Evolutionary conservation across 1,140 invertebrate genomes (phyloP).

Genomic region (Leptinotarsa texana): DNA sequence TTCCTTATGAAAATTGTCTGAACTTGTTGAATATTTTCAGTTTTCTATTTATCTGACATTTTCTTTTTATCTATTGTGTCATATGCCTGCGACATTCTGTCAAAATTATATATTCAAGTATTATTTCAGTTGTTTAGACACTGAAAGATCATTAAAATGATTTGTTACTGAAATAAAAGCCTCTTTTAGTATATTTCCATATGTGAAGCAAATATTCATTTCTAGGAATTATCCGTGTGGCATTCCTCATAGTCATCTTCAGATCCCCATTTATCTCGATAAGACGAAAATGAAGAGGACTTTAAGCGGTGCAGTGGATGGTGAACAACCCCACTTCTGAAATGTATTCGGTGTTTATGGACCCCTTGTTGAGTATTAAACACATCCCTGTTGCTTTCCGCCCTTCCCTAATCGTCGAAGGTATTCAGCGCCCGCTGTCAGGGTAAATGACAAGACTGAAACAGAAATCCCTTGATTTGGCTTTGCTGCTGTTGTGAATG

Average conservation of each 20-base stretch:
- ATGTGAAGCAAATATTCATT: no score
- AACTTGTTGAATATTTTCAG: no score
- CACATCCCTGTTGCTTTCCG: conserved; percentile 24
- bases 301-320: background rate
- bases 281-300: background rate
- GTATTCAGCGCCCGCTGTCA: conserved; percentile 15
- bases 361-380: conserved; percentile 30
- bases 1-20: no score
- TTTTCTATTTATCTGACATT: no score
- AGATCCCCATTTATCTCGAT: background rate
- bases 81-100: no score
- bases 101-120: no score
- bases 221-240: no score
- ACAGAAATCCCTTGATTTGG: conserved; percentile 5
- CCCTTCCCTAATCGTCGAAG: conserved; percentile 30
- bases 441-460: background rate
- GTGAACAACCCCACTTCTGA: background rate
- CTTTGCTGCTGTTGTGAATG: background rate
- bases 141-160: no score
- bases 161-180: no score
- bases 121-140: no score
- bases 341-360: conserved; percentile 24
- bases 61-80: no score
- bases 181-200: no score
- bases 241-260: background rate